Percentiles rank a stretch among this genome's conserved stretches.
Conservation (phyloP, 2,797 vertebrate genomes). For the Limosa lapponica region DNA sequence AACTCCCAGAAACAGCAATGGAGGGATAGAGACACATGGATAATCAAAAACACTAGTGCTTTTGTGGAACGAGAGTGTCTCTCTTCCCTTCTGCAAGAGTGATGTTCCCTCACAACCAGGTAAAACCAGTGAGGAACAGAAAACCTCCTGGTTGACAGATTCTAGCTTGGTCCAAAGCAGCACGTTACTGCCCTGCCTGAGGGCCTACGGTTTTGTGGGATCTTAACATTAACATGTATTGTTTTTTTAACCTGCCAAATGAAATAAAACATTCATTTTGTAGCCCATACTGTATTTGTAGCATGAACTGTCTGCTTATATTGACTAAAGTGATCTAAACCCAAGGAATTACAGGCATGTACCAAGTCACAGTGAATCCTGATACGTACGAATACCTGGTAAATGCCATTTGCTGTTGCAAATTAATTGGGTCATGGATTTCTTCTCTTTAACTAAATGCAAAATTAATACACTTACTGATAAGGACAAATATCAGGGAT, state of each 20-base stretch:
- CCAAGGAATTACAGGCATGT: neutral
- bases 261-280: neutral
- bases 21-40: neutral
- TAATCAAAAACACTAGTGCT: neutral
- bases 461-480: neutral
- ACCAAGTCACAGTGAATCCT: neutral
- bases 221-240: neutral
- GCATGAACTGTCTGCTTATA: neutral
- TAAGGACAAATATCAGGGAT: neutral
- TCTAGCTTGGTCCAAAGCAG: neutral
- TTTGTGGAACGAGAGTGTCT: neutral
- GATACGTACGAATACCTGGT: neutral
- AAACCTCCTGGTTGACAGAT: neutral
- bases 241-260: neutral
- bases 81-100: neutral
- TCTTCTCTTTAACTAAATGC: neutral
- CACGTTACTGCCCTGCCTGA: neutral
- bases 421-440: neutral
- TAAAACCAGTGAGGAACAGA: neutral
- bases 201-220: accelerated
- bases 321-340: neutral
- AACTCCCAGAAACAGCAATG: neutral
- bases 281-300: neutral
- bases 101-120: neutral
- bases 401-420: neutral